Evolutionary conservation across 1,140 invertebrate species (phyloP).

Genomic region (Drosophila triauraria): DNA sequence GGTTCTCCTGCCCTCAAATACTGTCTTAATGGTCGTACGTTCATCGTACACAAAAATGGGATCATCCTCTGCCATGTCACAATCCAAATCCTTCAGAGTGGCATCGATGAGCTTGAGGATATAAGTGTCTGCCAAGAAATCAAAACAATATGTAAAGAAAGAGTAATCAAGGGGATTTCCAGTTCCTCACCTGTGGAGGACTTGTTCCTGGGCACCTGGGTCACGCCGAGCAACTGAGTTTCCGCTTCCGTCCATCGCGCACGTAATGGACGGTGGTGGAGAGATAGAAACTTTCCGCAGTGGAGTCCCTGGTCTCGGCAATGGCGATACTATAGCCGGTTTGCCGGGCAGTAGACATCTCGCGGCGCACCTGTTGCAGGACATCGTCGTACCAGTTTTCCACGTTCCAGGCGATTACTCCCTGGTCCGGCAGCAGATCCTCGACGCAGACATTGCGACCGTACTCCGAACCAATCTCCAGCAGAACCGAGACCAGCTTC

Average conservation of each 20-base stretch:
- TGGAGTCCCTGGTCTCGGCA: not conserved
- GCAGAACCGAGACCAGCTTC: conserved; percentile 12
- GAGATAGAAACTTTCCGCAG: not conserved
- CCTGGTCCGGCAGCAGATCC: conserved; percentile 18
- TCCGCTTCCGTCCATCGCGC: conserved; percentile 1
- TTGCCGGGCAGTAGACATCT: conserved; percentile 1
- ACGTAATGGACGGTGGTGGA: conserved; percentile 16
- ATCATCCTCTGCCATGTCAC: conserved; percentile 7
- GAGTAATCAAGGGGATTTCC: too few species aligned
- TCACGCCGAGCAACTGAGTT: conserved; percentile 12
- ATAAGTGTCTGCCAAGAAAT: not conserved
- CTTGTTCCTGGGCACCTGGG: conserved; percentile 3
- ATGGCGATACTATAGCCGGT: conserved; percentile 15
- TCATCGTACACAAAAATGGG: conserved; percentile 23
- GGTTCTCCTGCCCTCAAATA: not conserved
- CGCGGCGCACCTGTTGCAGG: not conserved
- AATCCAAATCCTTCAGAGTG: conserved; percentile 9
- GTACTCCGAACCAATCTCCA: conserved; percentile 26
- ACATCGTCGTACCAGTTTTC: conserved; percentile 2
- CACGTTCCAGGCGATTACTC: conserved; percentile 1
- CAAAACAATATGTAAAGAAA: not conserved
- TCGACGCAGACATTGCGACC: conserved; percentile 16
- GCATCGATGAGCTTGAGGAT: conserved; percentile 3
- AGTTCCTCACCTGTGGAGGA: not conserved
- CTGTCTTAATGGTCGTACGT: not conserved